Evolutionary conservation across 2,888 invertebrate species (phyloP).

Genomic region (Drosophila merina): DNA sequence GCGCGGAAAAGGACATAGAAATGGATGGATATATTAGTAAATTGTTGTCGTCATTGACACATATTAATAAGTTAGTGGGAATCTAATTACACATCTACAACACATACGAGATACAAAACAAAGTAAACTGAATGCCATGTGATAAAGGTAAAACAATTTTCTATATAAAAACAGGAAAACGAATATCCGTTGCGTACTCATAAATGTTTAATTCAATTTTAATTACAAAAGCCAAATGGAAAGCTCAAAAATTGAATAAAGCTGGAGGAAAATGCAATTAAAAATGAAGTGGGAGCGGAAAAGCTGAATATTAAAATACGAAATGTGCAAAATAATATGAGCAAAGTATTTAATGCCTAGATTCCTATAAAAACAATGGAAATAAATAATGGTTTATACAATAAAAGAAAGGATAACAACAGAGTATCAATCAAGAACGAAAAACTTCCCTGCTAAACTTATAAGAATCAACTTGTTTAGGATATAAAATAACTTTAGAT

Average conservation of each 20-base stretch:
- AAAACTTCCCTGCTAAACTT: too few relatives aligned
- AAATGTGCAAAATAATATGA: background rate
- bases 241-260: constrained; percentile 1
- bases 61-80: background rate
- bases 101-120: background rate
- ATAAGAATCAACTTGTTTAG: too few relatives aligned
- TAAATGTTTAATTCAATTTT: constrained; percentile 9
- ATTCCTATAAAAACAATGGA: background rate
- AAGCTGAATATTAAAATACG: constrained; percentile 1
- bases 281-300: constrained; percentile 2
- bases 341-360: background rate
- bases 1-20: constrained; percentile 19
- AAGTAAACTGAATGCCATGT: background rate
- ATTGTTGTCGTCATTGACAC: background rate
- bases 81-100: constrained; percentile 30
- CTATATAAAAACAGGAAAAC: constrained; percentile 9
- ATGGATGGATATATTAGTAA: constrained; percentile 31
- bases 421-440: too few relatives aligned
- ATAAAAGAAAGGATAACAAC: background rate
- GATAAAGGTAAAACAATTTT: background rate
- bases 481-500: background rate
- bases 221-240: background rate
- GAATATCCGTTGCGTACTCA: background rate
- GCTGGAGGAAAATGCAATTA: constrained; percentile 22
- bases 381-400: background rate